Evolutionary conservation across 2,888 invertebrate genomes (phyloP), one percentile per base, ranked within the genome.

Genomic region (Linyphia triangularis): DNA sequence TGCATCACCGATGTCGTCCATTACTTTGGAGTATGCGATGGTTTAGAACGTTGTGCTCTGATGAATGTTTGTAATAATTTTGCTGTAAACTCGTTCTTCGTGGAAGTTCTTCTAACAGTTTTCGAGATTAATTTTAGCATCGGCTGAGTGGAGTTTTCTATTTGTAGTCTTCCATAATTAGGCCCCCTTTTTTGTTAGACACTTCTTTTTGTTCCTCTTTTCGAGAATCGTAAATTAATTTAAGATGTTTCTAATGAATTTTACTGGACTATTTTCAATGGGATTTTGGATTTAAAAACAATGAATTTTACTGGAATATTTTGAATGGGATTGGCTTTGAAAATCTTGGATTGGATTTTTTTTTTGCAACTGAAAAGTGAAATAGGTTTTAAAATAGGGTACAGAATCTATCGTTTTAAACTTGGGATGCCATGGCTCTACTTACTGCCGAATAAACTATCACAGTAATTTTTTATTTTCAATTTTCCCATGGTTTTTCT

Each of bases 1-100:
- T 73, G 57, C 73, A 57, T 73, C 73, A 26, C n/a, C 57, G 57
- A 59, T 19, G 22, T 4, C 33, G 67, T 73, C 59, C 28, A 10
- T 51, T 59, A 19, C 19, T 59, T 28, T 33, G 57, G 22, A 59
- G n/a, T 22, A 28, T 33, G 19, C 57, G 73, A 59, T 57, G 57
- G 33, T 30, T 33, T 57, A 59, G 16, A 59, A 59, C 30, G 73
- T 57, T 16, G 22, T 22, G 57, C 26, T 73, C 57, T 59, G 73
- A 73, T 59, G 51, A 73, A 73, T 73, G 73, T 59, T 73, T 59
- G 73, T 59, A 73, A 59, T 73, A 59, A 73, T 73, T 73, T 73
- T 22, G 73, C 13, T 37, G 59, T 59, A 57, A 73, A 51, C 16
- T 19, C 28, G 73, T 28, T 33, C 33, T 16, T 70, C 70, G 51